Base-by-base conservation (phyloP, 2,797 vertebrate species). In the Leontocebus nigricollis region DNA sequence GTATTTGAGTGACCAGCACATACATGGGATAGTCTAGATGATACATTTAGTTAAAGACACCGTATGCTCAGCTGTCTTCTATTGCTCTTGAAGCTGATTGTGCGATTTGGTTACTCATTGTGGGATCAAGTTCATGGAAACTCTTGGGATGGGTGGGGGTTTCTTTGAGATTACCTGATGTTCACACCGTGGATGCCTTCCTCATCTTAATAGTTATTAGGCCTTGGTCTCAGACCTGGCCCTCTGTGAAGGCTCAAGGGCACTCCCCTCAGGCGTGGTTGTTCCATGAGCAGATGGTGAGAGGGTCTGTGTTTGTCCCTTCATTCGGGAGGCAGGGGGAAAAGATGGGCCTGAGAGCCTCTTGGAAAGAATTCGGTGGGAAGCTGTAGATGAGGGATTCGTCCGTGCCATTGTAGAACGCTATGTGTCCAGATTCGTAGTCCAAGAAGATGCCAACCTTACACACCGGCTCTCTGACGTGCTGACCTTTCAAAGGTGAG, bases 311-410 rank as follows among this genome's bases (percentile, higher is more conserved):
- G 55, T 98, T 98, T 0, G 97, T 97, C 10, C 96, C 98, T 67
- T 97, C 98, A 1, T 98, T 97, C 17, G 97, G 97, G 59, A 98
- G 96, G 41, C 97, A 98, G 87, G 96, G 97, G n/a, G 98, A 98
- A 30, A 98, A 98, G 79, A 98, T 94, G 3, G 98, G 96, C 67
- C 97, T 85, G 73, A 98, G 97, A 8, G 96, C 89, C 15, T 96
- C 97, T 2, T 98, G 81, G 87, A 98, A 98, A 59, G 87, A 59
- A 19, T 48, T 12, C 0, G 95, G 80, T n/a, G 98, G 97, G 81
- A 98, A 98, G 27, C 96, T 97, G 39, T 98, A 98, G 83, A 98
- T 98, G 52, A 98, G 97, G 33, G 97, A 96, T 64, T 97, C 93
- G 0, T 98, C 96, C 1, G 44, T 94, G 48, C 81, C 95, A 0